Conservation (phyloP, 2,113 vertebrate genomes). For the Conger conger region DNA sequence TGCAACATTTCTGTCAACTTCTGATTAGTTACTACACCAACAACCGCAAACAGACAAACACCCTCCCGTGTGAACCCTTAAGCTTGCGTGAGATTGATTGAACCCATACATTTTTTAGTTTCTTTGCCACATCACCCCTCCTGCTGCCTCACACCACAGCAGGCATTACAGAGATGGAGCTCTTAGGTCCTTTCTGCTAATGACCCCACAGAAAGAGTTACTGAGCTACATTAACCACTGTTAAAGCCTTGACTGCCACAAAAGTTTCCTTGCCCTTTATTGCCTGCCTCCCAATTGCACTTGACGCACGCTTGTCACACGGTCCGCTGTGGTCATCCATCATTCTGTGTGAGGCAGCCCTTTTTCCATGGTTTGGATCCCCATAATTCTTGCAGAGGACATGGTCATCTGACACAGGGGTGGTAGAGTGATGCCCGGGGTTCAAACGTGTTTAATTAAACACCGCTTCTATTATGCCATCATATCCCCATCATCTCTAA, state of each 20-base stretch:
- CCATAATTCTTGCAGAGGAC: not conserved
- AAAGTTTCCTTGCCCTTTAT: not conserved
- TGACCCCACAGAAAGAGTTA: conserved; percentile 31
- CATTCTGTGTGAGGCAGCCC: not conserved
- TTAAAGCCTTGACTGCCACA: not conserved
- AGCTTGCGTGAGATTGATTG: not conserved
- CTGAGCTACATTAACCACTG: not conserved
- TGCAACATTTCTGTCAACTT: not conserved
- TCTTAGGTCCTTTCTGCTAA: conserved; percentile 6
- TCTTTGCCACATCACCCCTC: not conserved
- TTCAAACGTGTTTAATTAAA: conserved; percentile 3
- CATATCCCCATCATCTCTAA: not conserved
- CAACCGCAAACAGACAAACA: conserved; percentile 34
- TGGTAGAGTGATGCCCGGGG: not conserved
- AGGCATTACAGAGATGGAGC: too few relatives aligned
- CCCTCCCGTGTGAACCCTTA: not conserved
- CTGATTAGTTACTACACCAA: not conserved
- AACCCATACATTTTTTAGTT: not conserved
- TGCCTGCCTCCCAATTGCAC: not conserved
- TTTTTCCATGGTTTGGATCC: not conserved
- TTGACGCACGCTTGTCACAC: not conserved
- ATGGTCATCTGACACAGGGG: not conserved
- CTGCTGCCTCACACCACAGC: not conserved
- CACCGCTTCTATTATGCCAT: not conserved
- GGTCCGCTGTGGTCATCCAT: not conserved